These are phyloP conservation scores for Aporophyla nigra DNA, from an alignment of 2,888 invertebrate species.

Conservation along the genomic window DNA sequence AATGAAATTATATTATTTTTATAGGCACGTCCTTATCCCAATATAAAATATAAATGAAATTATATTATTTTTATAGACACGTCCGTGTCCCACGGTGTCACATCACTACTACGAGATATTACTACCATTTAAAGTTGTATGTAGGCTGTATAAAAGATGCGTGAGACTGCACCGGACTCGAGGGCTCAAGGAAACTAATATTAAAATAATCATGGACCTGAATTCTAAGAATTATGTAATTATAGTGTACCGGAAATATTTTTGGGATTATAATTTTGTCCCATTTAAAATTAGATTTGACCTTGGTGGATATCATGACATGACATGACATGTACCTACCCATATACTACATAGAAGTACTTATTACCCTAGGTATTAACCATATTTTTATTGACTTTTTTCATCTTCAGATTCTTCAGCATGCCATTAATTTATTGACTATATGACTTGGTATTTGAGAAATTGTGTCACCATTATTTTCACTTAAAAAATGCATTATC, in stretches of 20 bases:
- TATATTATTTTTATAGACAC: conserved; percentile 14
- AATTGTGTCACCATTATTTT: neutral
- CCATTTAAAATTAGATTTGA: neutral
- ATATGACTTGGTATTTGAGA: neutral
- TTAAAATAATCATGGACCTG: neutral
- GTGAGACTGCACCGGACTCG: conserved; percentile 11
- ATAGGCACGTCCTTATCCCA: too few species aligned
- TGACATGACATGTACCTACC: neutral
- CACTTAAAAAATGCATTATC: too few species aligned
- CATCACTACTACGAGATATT: conserved; percentile 27
- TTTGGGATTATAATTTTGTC: conserved; percentile 5
- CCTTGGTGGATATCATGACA: neutral
- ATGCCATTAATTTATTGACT: neutral
- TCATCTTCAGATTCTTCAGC: neutral
- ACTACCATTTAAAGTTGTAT: neutral
- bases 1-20: neutral
- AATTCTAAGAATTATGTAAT: neutral
- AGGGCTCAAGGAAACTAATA: neutral
- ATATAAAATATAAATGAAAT: neutral
- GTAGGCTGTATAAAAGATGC: neutral
- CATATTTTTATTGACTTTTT: too few species aligned
- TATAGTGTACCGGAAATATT: conserved; percentile 13
- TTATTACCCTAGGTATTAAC: neutral
- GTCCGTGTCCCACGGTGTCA: conserved; percentile 37
- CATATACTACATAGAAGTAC: neutral